These are phyloP conservation scores for Portunus trituberculatus DNA, from an alignment of 1,140 invertebrate genomes.

Conservation along the genomic window DNA sequence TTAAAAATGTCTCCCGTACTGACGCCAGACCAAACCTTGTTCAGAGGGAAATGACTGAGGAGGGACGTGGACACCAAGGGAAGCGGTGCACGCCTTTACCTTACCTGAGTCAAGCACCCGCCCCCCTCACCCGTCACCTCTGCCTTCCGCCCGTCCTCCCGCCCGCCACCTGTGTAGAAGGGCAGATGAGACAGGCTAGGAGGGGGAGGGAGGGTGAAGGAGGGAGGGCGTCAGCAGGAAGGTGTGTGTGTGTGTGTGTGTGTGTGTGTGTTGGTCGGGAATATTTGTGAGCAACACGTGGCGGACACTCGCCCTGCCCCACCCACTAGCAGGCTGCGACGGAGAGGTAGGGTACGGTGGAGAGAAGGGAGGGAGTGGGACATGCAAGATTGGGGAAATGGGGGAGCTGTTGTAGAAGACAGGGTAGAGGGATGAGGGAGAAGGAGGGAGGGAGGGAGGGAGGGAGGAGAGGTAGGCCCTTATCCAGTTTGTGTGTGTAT, in stretches of 20 bases:
- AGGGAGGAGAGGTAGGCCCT: not conserved
- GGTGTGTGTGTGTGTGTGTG: not conserved
- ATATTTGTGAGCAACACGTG: constrained; percentile 22
- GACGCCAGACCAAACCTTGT: too few species aligned
- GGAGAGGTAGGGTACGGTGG: not conserved
- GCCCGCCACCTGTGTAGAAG: not conserved
- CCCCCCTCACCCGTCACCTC: not conserved
- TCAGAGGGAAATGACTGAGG: not conserved
- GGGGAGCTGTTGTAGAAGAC: not conserved
- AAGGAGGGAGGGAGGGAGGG: not conserved
- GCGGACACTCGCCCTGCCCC: not conserved
- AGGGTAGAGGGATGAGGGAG: not conserved
- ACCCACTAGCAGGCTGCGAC: not conserved
- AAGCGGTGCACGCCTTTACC: not conserved
- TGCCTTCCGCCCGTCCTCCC: not conserved
- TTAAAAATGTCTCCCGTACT: not conserved
- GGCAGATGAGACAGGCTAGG: not conserved
- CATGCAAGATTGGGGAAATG: not conserved
- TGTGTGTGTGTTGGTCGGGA: not conserved
- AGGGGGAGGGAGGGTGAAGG: not conserved
- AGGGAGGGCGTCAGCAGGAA: not conserved
- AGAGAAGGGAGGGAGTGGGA: not conserved
- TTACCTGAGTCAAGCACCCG: not conserved
- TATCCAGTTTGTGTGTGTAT: not conserved
- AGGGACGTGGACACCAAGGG: not conserved